phyloP scores from a whole-genome alignment of 2,888 invertebrate genomes.

The Cosmia pyralina region DNA sequence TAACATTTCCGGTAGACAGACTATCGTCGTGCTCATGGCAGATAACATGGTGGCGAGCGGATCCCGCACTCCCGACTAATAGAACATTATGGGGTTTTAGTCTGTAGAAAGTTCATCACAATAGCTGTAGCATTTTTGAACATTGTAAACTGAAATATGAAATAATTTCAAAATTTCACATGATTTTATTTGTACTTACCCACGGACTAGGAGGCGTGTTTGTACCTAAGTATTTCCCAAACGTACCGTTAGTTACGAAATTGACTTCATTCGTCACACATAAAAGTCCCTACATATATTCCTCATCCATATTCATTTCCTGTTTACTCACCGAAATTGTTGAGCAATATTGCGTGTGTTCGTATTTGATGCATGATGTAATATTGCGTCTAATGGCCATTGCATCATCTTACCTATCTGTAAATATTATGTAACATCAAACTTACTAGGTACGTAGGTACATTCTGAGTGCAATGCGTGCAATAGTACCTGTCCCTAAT shows the following conservation, averaged over 20 bases:
- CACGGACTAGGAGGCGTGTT: too few species aligned
- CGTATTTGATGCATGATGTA: slow-evolving; percentile 7
- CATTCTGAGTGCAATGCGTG: slow-evolving; percentile 2
- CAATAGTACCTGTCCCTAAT: background rate
- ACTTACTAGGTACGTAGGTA: background rate
- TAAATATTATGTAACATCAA: slow-evolving; percentile 7
- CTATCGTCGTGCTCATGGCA: too few species aligned
- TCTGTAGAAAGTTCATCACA: background rate
- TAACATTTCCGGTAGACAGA: too few species aligned
- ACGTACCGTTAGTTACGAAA: background rate
- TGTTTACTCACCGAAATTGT: slow-evolving; percentile 23
- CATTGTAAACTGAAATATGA: background rate
- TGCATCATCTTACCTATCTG: slow-evolving; percentile 2
- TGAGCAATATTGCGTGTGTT: slow-evolving; percentile 21
- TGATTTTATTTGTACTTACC: background rate
- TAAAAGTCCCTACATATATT: slow-evolving; percentile 15
- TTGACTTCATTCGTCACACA: slow-evolving; percentile 4
- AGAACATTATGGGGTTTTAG: background rate
- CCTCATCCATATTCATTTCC: background rate
- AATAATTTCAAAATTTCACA: slow-evolving; percentile 9
- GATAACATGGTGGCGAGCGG: too few species aligned
- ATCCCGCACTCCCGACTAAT: too few species aligned
- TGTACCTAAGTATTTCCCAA: background rate
- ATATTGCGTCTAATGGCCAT: background rate
- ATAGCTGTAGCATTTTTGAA: background rate